Percentiles rank a stretch among this genome's conserved stretches.
Conservation (phyloP, 2,113 vertebrate genomes). For the Aptenodytes forsteri region DNA sequence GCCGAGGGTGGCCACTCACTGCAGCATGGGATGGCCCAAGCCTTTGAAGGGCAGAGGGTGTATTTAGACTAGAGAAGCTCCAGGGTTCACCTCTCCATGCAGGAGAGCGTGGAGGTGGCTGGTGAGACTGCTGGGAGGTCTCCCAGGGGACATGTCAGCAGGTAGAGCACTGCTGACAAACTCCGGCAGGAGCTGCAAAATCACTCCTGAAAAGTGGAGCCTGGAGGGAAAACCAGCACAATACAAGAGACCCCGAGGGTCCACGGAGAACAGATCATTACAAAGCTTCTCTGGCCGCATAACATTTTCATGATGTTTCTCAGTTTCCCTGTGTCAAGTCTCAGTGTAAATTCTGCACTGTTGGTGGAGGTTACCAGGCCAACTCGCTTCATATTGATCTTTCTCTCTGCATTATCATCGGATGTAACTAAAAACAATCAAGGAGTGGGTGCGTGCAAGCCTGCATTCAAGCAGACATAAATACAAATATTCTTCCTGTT, state of each 20-base stretch:
- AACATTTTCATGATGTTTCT: neutral
- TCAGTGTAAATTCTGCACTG: neutral
- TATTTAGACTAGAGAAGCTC: neutral
- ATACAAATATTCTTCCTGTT: neutral
- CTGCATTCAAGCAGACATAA: neutral
- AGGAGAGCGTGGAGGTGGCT: neutral
- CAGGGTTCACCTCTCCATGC: too few relatives aligned
- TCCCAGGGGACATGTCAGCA: accelerated
- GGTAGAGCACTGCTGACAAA: neutral
- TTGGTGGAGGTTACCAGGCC: neutral
- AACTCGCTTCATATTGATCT: neutral
- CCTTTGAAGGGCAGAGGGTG: neutral
- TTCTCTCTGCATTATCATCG: neutral
- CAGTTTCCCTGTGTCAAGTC: neutral
- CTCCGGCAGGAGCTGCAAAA: neutral
- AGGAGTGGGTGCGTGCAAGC: neutral
- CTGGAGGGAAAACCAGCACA: neutral
- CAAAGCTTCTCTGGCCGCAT: neutral
- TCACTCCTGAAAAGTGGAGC: neutral
- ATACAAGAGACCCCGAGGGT: neutral
- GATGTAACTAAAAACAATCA: neutral
- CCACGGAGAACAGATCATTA: accelerated
- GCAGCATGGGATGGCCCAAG: accelerated
- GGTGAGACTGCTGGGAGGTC: neutral
- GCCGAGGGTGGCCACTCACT: neutral